Conservation (phyloP, 2,888 invertebrate genomes). For the Phorcus lineatus region DNA sequence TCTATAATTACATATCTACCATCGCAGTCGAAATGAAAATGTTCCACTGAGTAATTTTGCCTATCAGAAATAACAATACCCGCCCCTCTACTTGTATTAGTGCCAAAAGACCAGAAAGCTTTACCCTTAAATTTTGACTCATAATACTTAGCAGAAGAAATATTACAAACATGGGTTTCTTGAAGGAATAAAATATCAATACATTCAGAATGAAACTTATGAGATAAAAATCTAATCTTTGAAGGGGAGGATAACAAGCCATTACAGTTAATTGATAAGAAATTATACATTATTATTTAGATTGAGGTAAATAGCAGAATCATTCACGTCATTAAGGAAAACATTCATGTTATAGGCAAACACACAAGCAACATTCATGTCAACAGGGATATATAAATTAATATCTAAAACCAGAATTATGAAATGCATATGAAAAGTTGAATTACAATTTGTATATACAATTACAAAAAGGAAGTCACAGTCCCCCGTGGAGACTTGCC, state of each 20-base stretch:
- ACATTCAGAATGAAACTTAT: background rate
- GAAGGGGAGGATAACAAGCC: background rate
- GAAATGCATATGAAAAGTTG: too few relatives aligned
- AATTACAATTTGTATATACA: too few relatives aligned
- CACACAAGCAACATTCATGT: too few relatives aligned
- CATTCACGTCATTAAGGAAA: too few relatives aligned
- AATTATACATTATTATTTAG: too few relatives aligned
- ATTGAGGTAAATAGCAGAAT: too few relatives aligned
- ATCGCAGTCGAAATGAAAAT: slow-evolving; percentile 8
- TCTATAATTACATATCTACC: background rate
- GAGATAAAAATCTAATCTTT: background rate
- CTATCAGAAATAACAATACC: background rate
- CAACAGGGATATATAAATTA: too few relatives aligned
- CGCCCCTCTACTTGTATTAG: background rate
- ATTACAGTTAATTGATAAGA: background rate
- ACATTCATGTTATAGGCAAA: too few relatives aligned
- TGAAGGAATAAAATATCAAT: slow-evolving; percentile 24
- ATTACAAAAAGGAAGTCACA: too few relatives aligned
- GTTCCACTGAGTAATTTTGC: background rate
- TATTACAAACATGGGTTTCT: slow-evolving; percentile 22
- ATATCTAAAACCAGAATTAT: too few relatives aligned
- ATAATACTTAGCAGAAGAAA: background rate
- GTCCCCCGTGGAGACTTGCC: too few relatives aligned
- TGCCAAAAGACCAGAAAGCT: slow-evolving; percentile 21
- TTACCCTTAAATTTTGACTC: background rate